Conservation (phyloP, 1,140 invertebrate species). For the Platyscapa corneri region DNA sequence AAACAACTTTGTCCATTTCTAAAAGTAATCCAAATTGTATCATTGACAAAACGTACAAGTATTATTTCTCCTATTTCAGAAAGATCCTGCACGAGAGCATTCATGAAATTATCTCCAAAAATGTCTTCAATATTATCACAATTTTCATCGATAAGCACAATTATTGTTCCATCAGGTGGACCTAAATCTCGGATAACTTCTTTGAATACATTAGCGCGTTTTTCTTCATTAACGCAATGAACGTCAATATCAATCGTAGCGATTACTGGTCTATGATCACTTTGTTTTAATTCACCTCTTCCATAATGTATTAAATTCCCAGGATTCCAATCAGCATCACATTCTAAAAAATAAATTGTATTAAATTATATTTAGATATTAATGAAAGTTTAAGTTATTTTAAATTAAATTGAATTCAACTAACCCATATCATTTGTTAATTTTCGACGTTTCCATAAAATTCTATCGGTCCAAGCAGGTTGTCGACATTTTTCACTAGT, state of each 20-base stretch:
- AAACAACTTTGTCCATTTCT: conserved; percentile 89
- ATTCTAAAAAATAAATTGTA: conserved; percentile 30
- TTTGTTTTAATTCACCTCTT: conserved; percentile 95
- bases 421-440: conserved; percentile 49
- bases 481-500: conserved; percentile 98
- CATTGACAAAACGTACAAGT: conserved; percentile 91
- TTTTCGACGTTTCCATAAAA: conserved; percentile 91
- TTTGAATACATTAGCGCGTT: conserved; percentile 84
- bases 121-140: conserved; percentile 70
- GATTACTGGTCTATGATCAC: conserved; percentile 97
- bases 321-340: conserved; percentile 77
- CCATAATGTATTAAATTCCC: conserved; percentile 93
- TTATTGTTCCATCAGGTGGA: conserved; percentile 95
- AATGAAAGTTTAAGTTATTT: no score
- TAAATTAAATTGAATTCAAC: no score
- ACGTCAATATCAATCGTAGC: conserved; percentile 92
- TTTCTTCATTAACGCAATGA: conserved; percentile 83
- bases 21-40: conserved; percentile 93
- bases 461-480: conserved; percentile 98
- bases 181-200: conserved; percentile 91
- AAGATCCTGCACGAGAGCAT: conserved; percentile 82
- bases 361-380: no score
- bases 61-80: conserved; percentile 89
- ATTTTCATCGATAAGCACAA: conserved; percentile 77
- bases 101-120: conserved; percentile 84